Evolutionary conservation across 1,140 invertebrate species (phyloP), one percentile per base, ranked within the genome.

Genomic region (Conopomorpha cramerella): DNA sequence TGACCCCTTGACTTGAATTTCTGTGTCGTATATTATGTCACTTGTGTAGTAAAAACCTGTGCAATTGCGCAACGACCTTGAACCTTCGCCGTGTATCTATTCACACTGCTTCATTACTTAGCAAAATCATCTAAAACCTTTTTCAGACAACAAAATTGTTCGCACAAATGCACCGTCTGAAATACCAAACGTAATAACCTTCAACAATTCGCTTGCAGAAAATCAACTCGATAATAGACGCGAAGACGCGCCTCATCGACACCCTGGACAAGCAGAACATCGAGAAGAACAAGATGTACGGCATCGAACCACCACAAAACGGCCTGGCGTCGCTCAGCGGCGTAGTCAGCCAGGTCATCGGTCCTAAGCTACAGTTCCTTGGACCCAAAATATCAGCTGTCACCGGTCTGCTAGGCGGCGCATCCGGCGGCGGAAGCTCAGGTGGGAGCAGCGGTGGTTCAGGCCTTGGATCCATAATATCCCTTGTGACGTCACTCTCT

Each of bases 201-300:
- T n/a, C n/a, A n/a, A n/a, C n/a, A n/a, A n/a, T n/a, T n/a, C 36
- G 59, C 33, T 68, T 72, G 37, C 67, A 90, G 88, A 90, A 90
- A 85, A 80, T 90, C 67, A 88, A 90, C 63, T 83, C 84, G 16
- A 80, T 89, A 57, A 72, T 90, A 55, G 88, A 90, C 39, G 82
- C 87, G 2, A 90, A 90, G 60, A 90, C 86, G 1, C 80, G 80
- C 10, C 81, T 87, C 23, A 77, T 90, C 19, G 60, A 81, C 28
- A 81, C 82, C 15, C 55, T 90, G 44, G 88, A 90, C 51, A 80
- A 82, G 13, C 62, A 84, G 35, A 90, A 90, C 56, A 86, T 86
- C 40, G 83, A 81, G 34, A 85, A 90, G 63, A 90, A 90, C 59
- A 82, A 81, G 16, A 84, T 84, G 41, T 88, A 82, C 50, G 83